phyloP scores from a whole-genome alignment of 1,140 invertebrate species.

The Apis laboriosa region DNA sequence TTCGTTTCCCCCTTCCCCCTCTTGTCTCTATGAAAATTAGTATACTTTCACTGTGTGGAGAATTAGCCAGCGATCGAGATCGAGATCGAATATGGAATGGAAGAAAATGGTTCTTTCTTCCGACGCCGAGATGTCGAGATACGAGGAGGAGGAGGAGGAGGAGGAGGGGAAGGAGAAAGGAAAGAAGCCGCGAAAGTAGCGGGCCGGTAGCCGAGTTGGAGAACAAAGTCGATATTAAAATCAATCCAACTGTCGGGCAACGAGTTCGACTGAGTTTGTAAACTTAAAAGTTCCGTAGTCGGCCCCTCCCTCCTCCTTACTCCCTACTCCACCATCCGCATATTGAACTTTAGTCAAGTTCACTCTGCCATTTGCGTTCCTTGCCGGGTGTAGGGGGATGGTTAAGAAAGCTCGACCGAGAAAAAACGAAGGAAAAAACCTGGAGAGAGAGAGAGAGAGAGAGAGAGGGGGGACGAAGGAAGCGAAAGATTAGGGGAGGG shows the following conservation, averaged over 20 bases:
- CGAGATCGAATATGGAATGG: not conserved
- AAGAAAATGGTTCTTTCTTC: not conserved
- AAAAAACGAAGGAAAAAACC: not conserved
- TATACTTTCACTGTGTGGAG: not conserved
- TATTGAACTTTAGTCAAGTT: slow-evolving; percentile 76
- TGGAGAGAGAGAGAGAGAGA: not conserved
- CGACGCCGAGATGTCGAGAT: not conserved
- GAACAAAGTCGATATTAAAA: slow-evolving; percentile 79
- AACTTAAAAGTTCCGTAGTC: slow-evolving; percentile 69
- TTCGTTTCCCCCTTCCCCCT: too few species aligned
- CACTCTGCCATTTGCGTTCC: slow-evolving; percentile 74
- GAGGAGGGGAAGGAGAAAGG: not conserved
- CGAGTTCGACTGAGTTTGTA: slow-evolving; percentile 74
- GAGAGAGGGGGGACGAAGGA: not conserved
- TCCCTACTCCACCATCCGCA: slow-evolving; percentile 44
- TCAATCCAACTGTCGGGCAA: slow-evolving; percentile 73
- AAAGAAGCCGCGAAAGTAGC: slow-evolving; percentile 59
- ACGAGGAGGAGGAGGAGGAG: not conserved
- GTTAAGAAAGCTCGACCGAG: slow-evolving; percentile 57
- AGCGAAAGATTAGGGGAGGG: not conserved
- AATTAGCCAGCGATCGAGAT: too few species aligned
- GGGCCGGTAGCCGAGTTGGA: slow-evolving; percentile 62
- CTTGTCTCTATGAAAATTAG: not conserved
- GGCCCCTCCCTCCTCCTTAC: not conserved
- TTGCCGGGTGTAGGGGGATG: slow-evolving; percentile 35